Conservation (phyloP, 2,888 invertebrate genomes). For the Amiota minor region DNA sequence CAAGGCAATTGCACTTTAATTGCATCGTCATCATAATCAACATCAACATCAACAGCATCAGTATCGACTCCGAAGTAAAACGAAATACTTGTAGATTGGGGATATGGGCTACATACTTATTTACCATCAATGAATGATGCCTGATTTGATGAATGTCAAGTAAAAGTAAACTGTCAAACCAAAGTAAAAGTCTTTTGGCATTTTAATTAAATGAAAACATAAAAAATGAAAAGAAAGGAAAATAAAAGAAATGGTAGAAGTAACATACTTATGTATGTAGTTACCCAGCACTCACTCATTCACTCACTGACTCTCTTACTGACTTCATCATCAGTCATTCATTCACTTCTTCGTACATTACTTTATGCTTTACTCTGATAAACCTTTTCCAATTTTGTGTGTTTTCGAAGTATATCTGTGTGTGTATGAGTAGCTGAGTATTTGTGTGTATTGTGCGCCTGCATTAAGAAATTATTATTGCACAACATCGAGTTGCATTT, state of each 20-base stretch:
- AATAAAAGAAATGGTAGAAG: no score
- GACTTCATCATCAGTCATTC: no score
- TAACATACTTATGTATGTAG: no score
- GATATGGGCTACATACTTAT: slow-evolving; percentile 50
- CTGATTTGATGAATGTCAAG: slow-evolving; percentile 42
- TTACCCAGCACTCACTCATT: no score
- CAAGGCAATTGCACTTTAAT: background rate
- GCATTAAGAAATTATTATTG: background rate
- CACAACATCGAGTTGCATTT: slow-evolving; percentile 11
- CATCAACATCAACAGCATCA: background rate
- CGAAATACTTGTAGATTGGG: slow-evolving; percentile 58
- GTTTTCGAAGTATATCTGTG: background rate
- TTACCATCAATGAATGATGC: no score
- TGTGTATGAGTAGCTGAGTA: background rate
- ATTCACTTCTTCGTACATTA: no score
- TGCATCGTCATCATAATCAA: background rate
- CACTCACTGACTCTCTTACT: no score
- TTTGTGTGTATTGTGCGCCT: no score
- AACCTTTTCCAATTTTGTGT: slow-evolving; percentile 19
- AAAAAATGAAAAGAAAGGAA: slow-evolving; percentile 7
- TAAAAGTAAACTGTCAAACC: slow-evolving; percentile 59
- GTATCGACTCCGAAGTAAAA: slow-evolving; percentile 37
- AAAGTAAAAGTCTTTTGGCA: slow-evolving; percentile 41
- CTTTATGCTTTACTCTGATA: background rate
- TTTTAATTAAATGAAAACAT: slow-evolving; percentile 35